Percentiles rank a stretch among this genome's conserved stretches.
Evolutionary conservation across 2,797 vertebrate species (phyloP).

Genomic region (Thamnophis elegans): DNA sequence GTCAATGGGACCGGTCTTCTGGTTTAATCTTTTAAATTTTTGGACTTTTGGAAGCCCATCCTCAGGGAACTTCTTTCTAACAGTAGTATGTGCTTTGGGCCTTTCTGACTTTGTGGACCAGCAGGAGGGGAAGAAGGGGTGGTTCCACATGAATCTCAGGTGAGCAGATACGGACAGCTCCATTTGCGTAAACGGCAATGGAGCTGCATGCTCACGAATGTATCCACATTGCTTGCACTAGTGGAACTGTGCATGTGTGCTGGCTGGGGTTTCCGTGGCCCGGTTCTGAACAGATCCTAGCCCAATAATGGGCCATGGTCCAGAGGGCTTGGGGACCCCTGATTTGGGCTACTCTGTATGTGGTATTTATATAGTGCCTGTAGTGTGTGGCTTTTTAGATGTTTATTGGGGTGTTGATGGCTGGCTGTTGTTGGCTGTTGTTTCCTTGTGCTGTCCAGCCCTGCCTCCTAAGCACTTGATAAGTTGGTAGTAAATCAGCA

Average conservation of each 20-base stretch:
- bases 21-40: not conserved
- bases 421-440: not conserved
- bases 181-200: not conserved
- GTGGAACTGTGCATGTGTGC: not conserved
- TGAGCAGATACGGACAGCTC: not conserved
- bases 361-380: not conserved
- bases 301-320: not conserved
- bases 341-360: not conserved
- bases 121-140: not conserved
- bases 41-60: not conserved
- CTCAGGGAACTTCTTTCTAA: not conserved
- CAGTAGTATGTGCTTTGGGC: not conserved
- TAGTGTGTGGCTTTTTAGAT: not conserved
- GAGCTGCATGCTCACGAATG: not conserved
- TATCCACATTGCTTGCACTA: rapidly evolving
- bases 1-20: not conserved
- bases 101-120: not conserved
- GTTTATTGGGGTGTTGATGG: not conserved
- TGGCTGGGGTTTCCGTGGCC: rapidly evolving
- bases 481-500: not conserved
- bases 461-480: not conserved
- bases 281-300: not conserved
- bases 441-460: not conserved
- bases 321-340: not conserved
- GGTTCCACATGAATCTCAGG: not conserved